A percentile compares a stretch with the other conserved stretches of the same genome.
phyloP scores from a whole-genome alignment of 1,140 invertebrate genomes.

The Drosophila subobscura region DNA sequence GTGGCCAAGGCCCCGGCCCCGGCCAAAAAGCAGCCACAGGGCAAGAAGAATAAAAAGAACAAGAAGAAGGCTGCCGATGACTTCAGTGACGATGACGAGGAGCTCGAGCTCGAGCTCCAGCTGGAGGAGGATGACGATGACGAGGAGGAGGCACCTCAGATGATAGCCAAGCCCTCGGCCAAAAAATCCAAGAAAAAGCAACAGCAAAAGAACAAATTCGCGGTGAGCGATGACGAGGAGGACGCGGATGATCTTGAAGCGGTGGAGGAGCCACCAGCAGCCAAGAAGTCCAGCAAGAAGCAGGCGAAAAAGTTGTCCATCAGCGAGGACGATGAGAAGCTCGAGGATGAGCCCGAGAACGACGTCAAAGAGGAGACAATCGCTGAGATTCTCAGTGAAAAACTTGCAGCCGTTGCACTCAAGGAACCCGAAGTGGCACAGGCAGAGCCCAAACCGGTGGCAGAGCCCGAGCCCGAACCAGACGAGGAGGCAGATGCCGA shows the following conservation, averaged over 20 bases:
- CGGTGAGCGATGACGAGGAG: constrained; percentile 57
- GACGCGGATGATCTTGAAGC: constrained; percentile 18
- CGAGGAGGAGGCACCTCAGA: constrained; percentile 40
- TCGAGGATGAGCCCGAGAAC: constrained; percentile 29
- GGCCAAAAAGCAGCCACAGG: constrained; percentile 65
- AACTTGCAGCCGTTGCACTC: constrained; percentile 20
- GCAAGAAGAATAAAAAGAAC: constrained; percentile 78
- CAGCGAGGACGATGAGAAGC: constrained; percentile 46
- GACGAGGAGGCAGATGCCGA: constrained; percentile 22
- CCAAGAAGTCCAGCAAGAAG: constrained; percentile 67
- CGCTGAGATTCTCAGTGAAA: constrained; percentile 8
- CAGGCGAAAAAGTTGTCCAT: constrained; percentile 48
- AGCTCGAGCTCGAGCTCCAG: constrained; percentile 27
- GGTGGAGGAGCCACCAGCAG: constrained; percentile 18
- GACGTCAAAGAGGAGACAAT: constrained; percentile 24
- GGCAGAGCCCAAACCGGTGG: constrained; percentile 22
- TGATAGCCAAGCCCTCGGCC: constrained; percentile 52
- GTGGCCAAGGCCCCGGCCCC: constrained; percentile 41
- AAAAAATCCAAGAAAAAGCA: constrained; percentile 73
- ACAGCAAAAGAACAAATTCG: constrained; percentile 67
- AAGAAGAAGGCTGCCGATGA: constrained; percentile 68
- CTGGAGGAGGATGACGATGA: constrained; percentile 32
- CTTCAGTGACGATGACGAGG: constrained; percentile 55
- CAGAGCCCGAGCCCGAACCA: constrained; percentile 12
- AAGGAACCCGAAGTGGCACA: constrained; percentile 1